Conservation (phyloP, 1,140 invertebrate genomes). For the Dolichoris vasculosae region DNA sequence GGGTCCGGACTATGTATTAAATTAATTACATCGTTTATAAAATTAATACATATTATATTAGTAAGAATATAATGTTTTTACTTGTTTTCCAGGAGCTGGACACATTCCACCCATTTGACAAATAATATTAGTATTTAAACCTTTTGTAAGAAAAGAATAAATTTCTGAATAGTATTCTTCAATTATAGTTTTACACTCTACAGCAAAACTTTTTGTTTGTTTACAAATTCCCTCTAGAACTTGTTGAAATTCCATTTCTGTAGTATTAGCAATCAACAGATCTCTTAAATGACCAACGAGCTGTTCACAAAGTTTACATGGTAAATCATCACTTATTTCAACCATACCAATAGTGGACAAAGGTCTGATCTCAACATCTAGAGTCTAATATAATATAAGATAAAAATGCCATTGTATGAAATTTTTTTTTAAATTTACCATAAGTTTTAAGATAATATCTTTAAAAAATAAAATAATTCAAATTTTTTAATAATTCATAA, state of each 20-base stretch:
- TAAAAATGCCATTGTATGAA: background rate
- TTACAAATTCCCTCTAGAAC: constrained; percentile 87
- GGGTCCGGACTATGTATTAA: constrained; percentile 66
- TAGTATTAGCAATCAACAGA: constrained; percentile 88
- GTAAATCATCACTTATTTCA: constrained; percentile 79
- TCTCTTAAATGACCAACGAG: constrained; percentile 86
- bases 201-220: constrained; percentile 80
- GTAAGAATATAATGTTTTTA: constrained; percentile 30
- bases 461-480: background rate
- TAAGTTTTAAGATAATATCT: background rate
- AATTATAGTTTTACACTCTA: constrained; percentile 78
- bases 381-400: constrained; percentile 52
- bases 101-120: constrained; percentile 86
- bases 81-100: constrained; percentile 63
- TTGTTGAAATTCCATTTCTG: constrained; percentile 85
- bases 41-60: constrained; percentile 28
- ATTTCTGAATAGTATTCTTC: constrained; percentile 85
- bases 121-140: constrained; percentile 80
- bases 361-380: constrained; percentile 76
- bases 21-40: constrained; percentile 29
- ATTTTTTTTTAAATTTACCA: background rate
- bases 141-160: constrained; percentile 82
- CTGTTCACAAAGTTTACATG: constrained; percentile 90
- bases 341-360: constrained; percentile 76
- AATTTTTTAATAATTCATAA: background rate